Evolutionary conservation across 2,888 invertebrate genomes (phyloP).

Genomic region (Nomada ruficornis): DNA sequence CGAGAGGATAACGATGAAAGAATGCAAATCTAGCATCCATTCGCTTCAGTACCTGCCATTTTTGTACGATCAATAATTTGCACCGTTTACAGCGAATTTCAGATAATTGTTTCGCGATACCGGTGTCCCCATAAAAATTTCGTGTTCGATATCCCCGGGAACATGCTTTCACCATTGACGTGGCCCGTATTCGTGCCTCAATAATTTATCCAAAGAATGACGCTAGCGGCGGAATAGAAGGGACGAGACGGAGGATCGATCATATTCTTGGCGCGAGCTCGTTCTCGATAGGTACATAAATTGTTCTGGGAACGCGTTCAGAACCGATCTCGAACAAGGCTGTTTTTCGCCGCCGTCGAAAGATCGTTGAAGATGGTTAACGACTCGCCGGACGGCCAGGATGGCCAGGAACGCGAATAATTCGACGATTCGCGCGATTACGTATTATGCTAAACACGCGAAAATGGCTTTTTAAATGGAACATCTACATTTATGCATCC

Average conservation of each 20-base stretch:
- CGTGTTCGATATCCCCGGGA: not conserved
- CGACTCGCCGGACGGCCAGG: constrained; percentile 49
- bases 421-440: constrained; percentile 72
- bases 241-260: not conserved
- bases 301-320: constrained; percentile 66
- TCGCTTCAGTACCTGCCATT: not conserved
- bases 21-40: not conserved
- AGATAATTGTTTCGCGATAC: constrained; percentile 14
- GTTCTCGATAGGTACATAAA: constrained; percentile 61
- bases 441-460: constrained; percentile 82
- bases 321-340: constrained; percentile 32
- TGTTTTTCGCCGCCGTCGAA: constrained; percentile 33
- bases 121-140: not conserved
- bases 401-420: constrained; percentile 45
- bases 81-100: constrained; percentile 11
- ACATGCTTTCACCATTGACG: not conserved
- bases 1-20: not conserved
- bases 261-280: constrained; percentile 45
- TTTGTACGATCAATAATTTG: not conserved
- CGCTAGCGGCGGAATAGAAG: not conserved
- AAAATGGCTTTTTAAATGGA: constrained; percentile 82
- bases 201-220: constrained; percentile 32
- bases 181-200: constrained; percentile 9
- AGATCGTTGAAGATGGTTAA: constrained; percentile 54
- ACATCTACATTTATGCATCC: constrained; percentile 81